A percentile compares a stretch with the other conserved stretches of the same genome.
phyloP scores from a whole-genome alignment of 2,797 vertebrate genomes.

The Diplodus puntazzo region DNA sequence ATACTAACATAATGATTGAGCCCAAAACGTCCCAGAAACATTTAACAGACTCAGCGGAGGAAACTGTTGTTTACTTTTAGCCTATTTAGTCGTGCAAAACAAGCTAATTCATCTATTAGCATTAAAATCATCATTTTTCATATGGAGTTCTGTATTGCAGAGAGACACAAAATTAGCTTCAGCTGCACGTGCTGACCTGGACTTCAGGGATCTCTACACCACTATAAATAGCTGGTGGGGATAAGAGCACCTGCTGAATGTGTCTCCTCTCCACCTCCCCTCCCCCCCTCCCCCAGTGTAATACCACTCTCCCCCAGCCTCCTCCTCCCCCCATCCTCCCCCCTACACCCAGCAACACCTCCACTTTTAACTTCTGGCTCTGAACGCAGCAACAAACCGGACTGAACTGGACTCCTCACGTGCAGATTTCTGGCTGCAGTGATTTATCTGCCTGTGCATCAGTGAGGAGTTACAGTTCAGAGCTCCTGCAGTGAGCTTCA shows the following conservation, averaged over 20 bases:
- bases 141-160: background rate
- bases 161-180: background rate
- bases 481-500: background rate
- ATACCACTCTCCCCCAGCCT: background rate
- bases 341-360: slow-evolving; percentile 60
- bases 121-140: background rate
- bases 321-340: background rate
- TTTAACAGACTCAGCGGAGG: too few species aligned
- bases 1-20: background rate
- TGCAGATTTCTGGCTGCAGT: slow-evolving; percentile 22
- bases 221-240: slow-evolving; percentile 68
- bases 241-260: slow-evolving; percentile 70
- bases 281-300: background rate
- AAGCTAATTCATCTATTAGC: background rate
- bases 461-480: background rate
- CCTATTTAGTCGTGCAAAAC: background rate
- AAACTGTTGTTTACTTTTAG: background rate
- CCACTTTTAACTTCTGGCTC: slow-evolving; percentile 72
- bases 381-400: slow-evolving; percentile 41
- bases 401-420: slow-evolving; percentile 29
- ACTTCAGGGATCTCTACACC: slow-evolving; percentile 33
- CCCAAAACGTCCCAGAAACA: background rate
- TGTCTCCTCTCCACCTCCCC: slow-evolving; percentile 13
- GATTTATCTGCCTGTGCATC: background rate
- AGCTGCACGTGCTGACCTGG: slow-evolving; percentile 38